Evolutionary conservation across 1,140 invertebrate species (phyloP), one percentile per base, ranked within the genome.

Genomic region (Drosophila guanche): DNA sequence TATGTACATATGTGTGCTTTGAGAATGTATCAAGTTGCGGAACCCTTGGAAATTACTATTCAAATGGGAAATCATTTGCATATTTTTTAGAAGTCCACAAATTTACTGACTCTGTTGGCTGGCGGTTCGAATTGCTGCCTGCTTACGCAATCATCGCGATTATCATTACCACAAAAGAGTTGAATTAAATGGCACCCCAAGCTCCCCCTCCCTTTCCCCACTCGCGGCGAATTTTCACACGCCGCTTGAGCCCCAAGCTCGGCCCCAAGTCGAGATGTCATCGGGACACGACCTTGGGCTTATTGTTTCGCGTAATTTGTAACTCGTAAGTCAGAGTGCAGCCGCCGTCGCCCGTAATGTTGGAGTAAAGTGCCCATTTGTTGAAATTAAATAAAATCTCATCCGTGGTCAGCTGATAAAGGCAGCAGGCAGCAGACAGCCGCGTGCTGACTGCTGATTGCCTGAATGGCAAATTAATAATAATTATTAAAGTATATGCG

Each of bases 261-360:
- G 23, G 40, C 25, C 43, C n/a, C 46, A 20, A 66, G 66, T 51
- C 47, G 46, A 60, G 48, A 65, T 81, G 63, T 70, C 67, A 84
- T 69, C 71, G 62, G 45, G 46, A 48, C 63, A 54, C 57, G 72
- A 72, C 80, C 80, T 79, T 79, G 68, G 62, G 67, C 61, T 67
- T 59, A 79, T 79, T 77, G 65, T 85, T 59, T 72, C 65, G 68
- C 50, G 51, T 68, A 70, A 73, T 84, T 84, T 84, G 80, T 84
- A 76, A 70, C 63, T 76, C 68, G 69, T 76, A 79, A 85, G 52
- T 85, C 57, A 76, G 50, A 51, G 45, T 4, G 46, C 45, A 72
- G 56, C 60, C 16, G 61, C 42, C 51, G 41, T 56, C 42, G 59
- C 41, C 14, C 23, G 33, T 40, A 77, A 58, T 54, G 51, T 25